These are phyloP conservation scores for Scopus umbretta DNA, from an alignment of 2,113 vertebrate species.

Conservation along the genomic window DNA sequence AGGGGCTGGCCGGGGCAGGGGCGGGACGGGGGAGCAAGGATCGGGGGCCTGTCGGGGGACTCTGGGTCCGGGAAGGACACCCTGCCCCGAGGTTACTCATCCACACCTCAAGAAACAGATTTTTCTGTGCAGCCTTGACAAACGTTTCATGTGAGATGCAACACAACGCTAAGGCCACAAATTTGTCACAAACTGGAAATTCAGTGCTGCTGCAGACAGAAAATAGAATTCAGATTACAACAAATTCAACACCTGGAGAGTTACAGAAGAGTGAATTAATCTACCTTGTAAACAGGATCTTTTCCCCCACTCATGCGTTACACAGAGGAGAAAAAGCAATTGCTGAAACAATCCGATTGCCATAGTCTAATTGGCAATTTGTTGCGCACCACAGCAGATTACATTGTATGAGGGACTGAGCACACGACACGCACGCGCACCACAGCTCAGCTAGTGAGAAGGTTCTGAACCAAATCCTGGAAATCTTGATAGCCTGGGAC, in stretches of 20 bases:
- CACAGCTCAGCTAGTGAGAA: not conserved
- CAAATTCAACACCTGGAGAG: not conserved
- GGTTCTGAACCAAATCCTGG: not conserved
- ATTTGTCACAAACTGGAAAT: not conserved
- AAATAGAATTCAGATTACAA: not conserved
- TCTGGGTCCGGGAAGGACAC: not conserved
- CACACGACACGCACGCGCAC: fast-evolving
- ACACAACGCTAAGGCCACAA: not conserved
- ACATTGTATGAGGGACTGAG: not conserved
- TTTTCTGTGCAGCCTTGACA: not conserved
- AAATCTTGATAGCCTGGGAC: not conserved
- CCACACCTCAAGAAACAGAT: fast-evolving
- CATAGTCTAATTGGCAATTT: too few relatives aligned
- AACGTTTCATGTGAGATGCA: not conserved
- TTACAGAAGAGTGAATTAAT: not conserved
- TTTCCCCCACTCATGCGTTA: not conserved
- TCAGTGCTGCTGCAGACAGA: not conserved
- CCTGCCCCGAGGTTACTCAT: not conserved
- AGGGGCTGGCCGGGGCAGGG: not conserved
- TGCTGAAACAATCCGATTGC: not conserved
- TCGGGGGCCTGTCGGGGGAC: too few relatives aligned
- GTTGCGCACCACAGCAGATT: not conserved
- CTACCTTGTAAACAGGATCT: not conserved
- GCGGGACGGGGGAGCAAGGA: not conserved
- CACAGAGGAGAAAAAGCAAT: not conserved